Evolutionary conservation across 2,888 invertebrate genomes (phyloP).

Genomic region (Ypsolopha scabrella): DNA sequence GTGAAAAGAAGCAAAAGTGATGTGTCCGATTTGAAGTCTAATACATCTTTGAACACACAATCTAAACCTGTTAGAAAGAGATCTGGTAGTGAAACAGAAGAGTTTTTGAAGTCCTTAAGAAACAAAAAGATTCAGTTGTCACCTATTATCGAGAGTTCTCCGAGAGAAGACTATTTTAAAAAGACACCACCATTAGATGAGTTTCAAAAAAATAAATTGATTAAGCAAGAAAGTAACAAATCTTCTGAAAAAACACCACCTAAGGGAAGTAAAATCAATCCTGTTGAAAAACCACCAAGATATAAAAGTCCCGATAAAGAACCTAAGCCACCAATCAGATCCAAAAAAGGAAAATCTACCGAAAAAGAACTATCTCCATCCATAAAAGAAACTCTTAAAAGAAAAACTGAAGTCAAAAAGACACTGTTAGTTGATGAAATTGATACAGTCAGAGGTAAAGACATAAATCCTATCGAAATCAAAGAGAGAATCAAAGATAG

Average conservation of each 20-base stretch:
- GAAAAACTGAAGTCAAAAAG: constrained; percentile 47
- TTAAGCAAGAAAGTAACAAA: constrained; percentile 34
- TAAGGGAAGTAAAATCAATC: constrained; percentile 52
- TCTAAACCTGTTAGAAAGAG: constrained; percentile 66
- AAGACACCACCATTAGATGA: constrained; percentile 51
- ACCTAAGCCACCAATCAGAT: constrained; percentile 48
- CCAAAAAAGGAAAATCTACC: constrained; percentile 45
- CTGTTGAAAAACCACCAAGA: constrained; percentile 56
- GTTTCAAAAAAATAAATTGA: constrained; percentile 42
- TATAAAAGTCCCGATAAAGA: constrained; percentile 52
- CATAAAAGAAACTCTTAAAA: constrained; percentile 52
- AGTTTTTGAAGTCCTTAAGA: constrained; percentile 61
- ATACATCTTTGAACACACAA: constrained; percentile 47
- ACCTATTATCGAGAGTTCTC: constrained; percentile 83
- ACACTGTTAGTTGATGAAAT: constrained; percentile 49
- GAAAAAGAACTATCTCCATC: constrained; percentile 45
- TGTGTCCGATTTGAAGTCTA: constrained; percentile 73
- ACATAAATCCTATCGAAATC: constrained; percentile 33
- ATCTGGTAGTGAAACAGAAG: constrained; percentile 73
- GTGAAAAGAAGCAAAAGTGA: constrained; percentile 75
- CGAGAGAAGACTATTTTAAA: constrained; percentile 77
- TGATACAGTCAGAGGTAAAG: constrained; percentile 38
- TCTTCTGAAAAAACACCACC: constrained; percentile 22
- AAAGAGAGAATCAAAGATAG: constrained; percentile 64
- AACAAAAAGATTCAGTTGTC: constrained; percentile 78